phyloP scores from a whole-genome alignment of 2,113 vertebrate genomes.

The Atrichornis clamosus region DNA sequence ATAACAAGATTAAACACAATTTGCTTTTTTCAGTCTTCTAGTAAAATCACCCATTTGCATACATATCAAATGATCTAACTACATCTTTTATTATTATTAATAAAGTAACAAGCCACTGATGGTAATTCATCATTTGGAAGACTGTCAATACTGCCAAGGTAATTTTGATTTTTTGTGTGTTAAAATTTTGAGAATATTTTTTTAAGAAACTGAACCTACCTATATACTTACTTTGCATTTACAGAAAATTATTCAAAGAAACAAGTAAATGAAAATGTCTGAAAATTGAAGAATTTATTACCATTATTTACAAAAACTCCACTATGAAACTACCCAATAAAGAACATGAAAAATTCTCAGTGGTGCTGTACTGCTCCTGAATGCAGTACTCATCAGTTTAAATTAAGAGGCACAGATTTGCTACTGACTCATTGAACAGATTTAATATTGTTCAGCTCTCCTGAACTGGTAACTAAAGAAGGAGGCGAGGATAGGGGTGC shows the following conservation, averaged over 20 bases:
- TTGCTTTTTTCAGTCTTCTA: background rate
- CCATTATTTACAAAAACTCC: background rate
- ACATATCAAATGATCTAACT: background rate
- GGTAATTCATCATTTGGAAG: constrained; percentile 84
- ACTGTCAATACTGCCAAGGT: constrained; percentile 86
- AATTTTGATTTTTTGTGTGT: constrained; percentile 23
- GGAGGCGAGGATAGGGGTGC: background rate
- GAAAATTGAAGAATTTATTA: background rate
- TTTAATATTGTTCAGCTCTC: constrained; percentile 28
- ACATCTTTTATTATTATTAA: constrained; percentile 23
- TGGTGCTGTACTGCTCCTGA: background rate
- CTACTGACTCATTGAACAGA: background rate
- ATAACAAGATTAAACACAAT: background rate
- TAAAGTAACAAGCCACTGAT: constrained; percentile 87
- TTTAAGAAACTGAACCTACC: background rate
- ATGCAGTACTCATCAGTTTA: background rate
- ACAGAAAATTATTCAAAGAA: background rate
- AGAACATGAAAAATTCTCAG: background rate
- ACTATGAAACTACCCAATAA: background rate
- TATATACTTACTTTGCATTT: background rate
- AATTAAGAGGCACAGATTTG: background rate
- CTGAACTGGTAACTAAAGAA: constrained; percentile 39
- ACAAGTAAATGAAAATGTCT: background rate
- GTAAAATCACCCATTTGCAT: background rate
- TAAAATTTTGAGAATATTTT: background rate